Evolutionary conservation across 1,140 invertebrate genomes (phyloP).

Genomic region (Apis florea): DNA sequence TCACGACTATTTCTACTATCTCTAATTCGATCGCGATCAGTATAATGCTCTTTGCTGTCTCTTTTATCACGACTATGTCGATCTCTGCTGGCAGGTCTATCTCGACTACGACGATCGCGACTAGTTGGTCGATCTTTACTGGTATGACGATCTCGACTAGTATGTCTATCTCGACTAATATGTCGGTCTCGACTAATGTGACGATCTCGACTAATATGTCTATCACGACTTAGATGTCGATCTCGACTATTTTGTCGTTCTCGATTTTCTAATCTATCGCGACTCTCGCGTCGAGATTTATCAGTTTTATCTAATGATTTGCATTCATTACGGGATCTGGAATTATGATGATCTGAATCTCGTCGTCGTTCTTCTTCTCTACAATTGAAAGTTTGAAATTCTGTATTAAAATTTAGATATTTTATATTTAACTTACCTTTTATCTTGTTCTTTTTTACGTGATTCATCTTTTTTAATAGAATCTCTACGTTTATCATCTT

Average conservation of each 20-base stretch:
- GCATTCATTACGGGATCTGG: slow-evolving; percentile 54
- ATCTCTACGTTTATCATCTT: slow-evolving; percentile 73
- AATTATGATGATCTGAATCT: slow-evolving; percentile 64
- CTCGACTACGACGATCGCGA: slow-evolving; percentile 65
- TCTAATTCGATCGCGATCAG: slow-evolving; percentile 67
- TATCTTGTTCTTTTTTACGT: slow-evolving; percentile 74
- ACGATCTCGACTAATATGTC: slow-evolving; percentile 56
- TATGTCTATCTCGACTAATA: slow-evolving; percentile 54
- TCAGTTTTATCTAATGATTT: slow-evolving; percentile 41
- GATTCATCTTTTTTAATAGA: slow-evolving; percentile 69
- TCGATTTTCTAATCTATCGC: slow-evolving; percentile 52
- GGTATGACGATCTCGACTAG: slow-evolving; percentile 67
- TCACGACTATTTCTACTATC: slow-evolving; percentile 65
- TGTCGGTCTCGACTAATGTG: slow-evolving; percentile 53
- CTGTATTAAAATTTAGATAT: not conserved
- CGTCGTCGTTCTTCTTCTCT: slow-evolving; percentile 76
- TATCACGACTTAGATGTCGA: slow-evolving; percentile 59
- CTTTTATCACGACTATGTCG: slow-evolving; percentile 69
- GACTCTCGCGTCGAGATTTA: slow-evolving; percentile 61
- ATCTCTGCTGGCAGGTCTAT: slow-evolving; percentile 65
- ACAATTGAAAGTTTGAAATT: slow-evolving; percentile 30
- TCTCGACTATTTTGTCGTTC: slow-evolving; percentile 64
- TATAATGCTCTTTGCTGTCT: slow-evolving; percentile 64
- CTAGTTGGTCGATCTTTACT: slow-evolving; percentile 59
- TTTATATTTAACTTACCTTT: slow-evolving; percentile 62